Base-by-base conservation (phyloP, 2,888 invertebrate species). In the Fragum whitleyi region DNA sequence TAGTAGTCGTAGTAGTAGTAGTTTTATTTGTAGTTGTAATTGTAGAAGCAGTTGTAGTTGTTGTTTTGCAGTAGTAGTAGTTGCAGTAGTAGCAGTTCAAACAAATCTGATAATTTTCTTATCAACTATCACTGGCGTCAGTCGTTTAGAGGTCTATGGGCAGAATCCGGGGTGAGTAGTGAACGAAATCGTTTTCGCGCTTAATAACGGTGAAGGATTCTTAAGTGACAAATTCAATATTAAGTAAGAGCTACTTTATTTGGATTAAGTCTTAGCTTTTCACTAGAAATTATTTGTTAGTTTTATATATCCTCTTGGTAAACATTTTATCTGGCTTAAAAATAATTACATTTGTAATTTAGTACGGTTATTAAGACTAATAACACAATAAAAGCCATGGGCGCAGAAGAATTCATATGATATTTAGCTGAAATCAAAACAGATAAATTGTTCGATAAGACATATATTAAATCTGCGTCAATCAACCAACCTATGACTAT, bases 301-400 rank as follows among this genome's bases (percentile, higher is more conserved):
- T 70, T 70, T 70, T 32, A 70, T 53, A 32, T 70, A 55, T 70
- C 70, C 65, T 36, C 42, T 42, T 42, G 65, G 14, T 29, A 61
- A 65, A 65, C 42, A 42, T 65, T 65, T 65, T 65, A 65, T 65
- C 65, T 65, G 65, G 42, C 65, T 65, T 65, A 65, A 39, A 65
- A 65, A 65, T 65, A 65, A 65, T 65, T 65, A 65, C 65, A 65
- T 65, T 65, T 65, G 65, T 65, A 65, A 65, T 65, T 65, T 65
- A 65, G 65, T 42, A 65, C 42, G 42, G 21, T 28, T 61, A 65
- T 65, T 39, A 65, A 39, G 42, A 23, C 65, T 42, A 65, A 65
- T 65, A 65, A 39, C 65, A 65, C 42, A 36, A 65, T 65, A 42
- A 65, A 65, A 42, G 65, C 65, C 65, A 65, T 0, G 42, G 42